These are phyloP conservation scores for Riparia riparia DNA, from an alignment of 2,113 vertebrate genomes.

Conservation along the genomic window DNA sequence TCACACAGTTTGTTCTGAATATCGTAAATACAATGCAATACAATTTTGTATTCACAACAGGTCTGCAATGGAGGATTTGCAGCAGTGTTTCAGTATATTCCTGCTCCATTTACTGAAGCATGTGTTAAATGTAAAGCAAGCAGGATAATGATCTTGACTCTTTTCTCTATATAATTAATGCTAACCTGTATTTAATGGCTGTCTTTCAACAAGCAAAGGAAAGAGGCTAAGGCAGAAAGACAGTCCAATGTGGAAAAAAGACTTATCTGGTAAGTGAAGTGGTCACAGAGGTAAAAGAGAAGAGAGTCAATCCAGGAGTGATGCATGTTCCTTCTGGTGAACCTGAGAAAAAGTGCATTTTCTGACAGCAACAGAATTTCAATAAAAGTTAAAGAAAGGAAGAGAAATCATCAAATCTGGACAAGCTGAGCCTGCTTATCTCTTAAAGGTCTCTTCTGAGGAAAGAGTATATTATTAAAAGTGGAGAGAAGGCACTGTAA, in stretches of 20 bases:
- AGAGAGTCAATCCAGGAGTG: neutral
- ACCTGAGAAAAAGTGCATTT: neutral
- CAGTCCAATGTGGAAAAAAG: neutral
- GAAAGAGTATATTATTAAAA: neutral
- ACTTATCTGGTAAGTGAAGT: neutral
- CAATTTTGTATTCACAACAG: neutral
- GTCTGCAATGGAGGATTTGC: neutral
- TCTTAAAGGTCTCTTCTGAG: neutral
- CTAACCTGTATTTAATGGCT: neutral
- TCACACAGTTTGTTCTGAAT: neutral
- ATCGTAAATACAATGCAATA: neutral
- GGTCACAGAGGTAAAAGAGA: neutral
- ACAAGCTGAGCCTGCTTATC: neutral
- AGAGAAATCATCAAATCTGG: neutral
- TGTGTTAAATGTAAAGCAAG: neutral
- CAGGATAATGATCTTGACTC: neutral
- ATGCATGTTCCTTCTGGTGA: neutral
- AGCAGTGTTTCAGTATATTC: neutral
- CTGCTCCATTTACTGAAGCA: neutral
- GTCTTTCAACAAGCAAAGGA: neutral
- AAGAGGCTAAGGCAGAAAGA: neutral
- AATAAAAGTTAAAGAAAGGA: neutral
- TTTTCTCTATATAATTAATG: neutral
- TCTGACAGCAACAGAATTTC: neutral
- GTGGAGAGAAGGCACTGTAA: neutral